These are phyloP conservation scores for Stenoptilia bipunctidactyla DNA, from an alignment of 2,888 invertebrate species.

Conservation along the genomic window DNA sequence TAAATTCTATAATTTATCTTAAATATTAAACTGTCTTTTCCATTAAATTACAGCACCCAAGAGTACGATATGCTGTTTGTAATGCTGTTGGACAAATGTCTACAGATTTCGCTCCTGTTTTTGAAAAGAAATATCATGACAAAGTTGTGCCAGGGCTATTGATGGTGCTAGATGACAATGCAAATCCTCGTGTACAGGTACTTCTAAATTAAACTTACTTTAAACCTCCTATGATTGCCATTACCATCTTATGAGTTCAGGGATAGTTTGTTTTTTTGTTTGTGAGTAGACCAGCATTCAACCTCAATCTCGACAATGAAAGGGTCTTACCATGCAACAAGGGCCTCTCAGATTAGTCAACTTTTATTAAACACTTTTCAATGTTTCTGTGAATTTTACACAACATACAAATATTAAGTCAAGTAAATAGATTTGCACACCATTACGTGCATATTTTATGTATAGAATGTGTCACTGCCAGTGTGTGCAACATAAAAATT, in stretches of 20 bases:
- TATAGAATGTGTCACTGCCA: slow-evolving; percentile 44
- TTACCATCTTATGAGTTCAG: too few relatives aligned
- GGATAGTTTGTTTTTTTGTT: too few relatives aligned
- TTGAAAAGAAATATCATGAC: slow-evolving; percentile 98
- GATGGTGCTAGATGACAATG: slow-evolving; percentile 89
- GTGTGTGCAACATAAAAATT: slow-evolving; percentile 48
- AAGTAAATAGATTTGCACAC: background rate
- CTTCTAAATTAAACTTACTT: too few relatives aligned
- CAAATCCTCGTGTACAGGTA: slow-evolving; percentile 93
- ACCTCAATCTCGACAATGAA: too few relatives aligned
- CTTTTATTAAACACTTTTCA: too few relatives aligned
- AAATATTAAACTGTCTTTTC: slow-evolving; percentile 3
- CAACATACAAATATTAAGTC: too few relatives aligned
- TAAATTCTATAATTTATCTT: too few relatives aligned
- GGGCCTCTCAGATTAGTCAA: too few relatives aligned
- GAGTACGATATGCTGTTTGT: slow-evolving; percentile 96
- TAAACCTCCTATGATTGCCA: background rate
- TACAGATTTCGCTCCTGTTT: slow-evolving; percentile 96
- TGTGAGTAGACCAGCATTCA: too few relatives aligned
- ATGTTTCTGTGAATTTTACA: too few relatives aligned
- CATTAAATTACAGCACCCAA: slow-evolving; percentile 83
- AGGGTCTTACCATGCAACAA: too few relatives aligned
- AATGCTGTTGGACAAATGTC: slow-evolving; percentile 99
- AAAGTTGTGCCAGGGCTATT: slow-evolving; percentile 94
- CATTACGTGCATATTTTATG: slow-evolving; percentile 43